Percentiles rank a stretch among this genome's conserved stretches.
phyloP scores from a whole-genome alignment of 2,888 invertebrate genomes.

The Drosophila subsilvestris region DNA sequence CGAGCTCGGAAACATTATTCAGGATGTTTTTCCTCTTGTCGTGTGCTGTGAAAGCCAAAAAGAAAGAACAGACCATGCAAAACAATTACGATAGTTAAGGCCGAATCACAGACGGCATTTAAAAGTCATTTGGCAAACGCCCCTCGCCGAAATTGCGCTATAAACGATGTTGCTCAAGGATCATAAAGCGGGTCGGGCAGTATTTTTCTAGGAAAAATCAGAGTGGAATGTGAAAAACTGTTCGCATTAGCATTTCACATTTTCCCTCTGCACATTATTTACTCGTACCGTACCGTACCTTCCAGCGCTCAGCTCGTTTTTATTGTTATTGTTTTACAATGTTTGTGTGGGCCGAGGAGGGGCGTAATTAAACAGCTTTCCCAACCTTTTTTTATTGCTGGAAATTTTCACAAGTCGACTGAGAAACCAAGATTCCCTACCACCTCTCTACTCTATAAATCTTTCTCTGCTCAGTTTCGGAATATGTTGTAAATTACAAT shows the following conservation, averaged over 20 bases:
- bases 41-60: slow-evolving; percentile 23
- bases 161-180: slow-evolving; percentile 62
- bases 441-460: slow-evolving; percentile 4
- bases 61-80: slow-evolving; percentile 53
- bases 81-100: slow-evolving; percentile 65
- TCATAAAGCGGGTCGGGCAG: slow-evolving; percentile 26
- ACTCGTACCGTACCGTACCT: slow-evolving; percentile 4
- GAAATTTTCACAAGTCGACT: slow-evolving; percentile 34
- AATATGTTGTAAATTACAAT: background rate
- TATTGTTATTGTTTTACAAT: slow-evolving; percentile 74
- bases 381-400: slow-evolving; percentile 40
- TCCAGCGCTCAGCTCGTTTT: slow-evolving; percentile 25
- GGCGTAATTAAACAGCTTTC: slow-evolving; percentile 67
- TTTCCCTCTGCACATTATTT: slow-evolving; percentile 13
- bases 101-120: slow-evolving; percentile 59
- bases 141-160: slow-evolving; percentile 63
- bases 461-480: background rate
- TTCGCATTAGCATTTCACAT: slow-evolving; percentile 31
- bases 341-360: slow-evolving; percentile 48
- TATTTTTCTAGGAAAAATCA: slow-evolving; percentile 21
- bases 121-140: slow-evolving; percentile 75
- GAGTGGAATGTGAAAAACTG: slow-evolving; percentile 33
- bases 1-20: slow-evolving; percentile 8
- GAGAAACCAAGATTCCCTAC: slow-evolving; percentile 3
- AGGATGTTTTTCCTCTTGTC: slow-evolving; percentile 10